Evolutionary conservation across 2,797 vertebrate species (phyloP).

Genomic region (Cirrhinus mrigala): DNA sequence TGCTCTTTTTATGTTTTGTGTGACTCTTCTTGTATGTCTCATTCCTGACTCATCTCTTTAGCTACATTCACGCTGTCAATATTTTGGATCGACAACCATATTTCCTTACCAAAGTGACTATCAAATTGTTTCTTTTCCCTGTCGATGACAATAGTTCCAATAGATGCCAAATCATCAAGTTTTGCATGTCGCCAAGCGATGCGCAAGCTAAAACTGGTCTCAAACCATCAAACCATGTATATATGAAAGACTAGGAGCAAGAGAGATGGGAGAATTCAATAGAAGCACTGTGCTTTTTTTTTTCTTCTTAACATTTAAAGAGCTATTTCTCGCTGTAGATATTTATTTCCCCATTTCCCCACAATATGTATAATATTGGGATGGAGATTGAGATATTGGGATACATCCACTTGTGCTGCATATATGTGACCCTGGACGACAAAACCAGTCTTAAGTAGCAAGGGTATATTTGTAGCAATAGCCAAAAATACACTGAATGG

Average conservation of each 20-base stretch:
- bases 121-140: not conserved
- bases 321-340: not conserved
- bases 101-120: not conserved
- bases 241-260: not conserved
- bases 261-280: not conserved
- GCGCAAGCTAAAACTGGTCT: not conserved
- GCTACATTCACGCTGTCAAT: not conserved
- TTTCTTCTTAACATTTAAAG: not conserved
- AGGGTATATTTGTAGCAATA: too few relatives aligned
- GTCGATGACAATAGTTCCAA: not conserved
- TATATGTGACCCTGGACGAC: too few relatives aligned
- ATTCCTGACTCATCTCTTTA: conserved; percentile 25
- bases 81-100: conserved; percentile 1
- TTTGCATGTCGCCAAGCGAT: not conserved
- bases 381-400: too few relatives aligned
- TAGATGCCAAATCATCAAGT: not conserved
- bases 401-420: too few relatives aligned
- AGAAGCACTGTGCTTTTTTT: not conserved
- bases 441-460: too few relatives aligned
- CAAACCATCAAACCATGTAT: not conserved
- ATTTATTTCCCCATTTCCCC: not conserved
- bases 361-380: too few relatives aligned
- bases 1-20: conserved; percentile 24
- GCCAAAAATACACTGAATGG: too few relatives aligned
- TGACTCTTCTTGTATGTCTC: conserved; percentile 19